phyloP scores from a whole-genome alignment of 2,797 vertebrate genomes.

The Merluccius polli region DNA sequence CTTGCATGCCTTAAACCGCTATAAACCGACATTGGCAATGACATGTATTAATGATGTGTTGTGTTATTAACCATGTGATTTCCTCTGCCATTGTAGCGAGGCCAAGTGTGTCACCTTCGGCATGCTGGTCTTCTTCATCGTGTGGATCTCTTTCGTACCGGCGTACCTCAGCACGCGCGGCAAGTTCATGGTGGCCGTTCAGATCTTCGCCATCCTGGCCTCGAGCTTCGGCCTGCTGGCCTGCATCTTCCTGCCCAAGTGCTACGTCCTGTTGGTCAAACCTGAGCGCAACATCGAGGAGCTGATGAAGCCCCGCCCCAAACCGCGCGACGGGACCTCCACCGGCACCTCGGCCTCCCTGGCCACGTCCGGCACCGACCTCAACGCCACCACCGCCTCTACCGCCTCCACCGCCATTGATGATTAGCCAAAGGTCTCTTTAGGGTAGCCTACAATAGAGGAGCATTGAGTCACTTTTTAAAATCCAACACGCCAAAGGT shows the following conservation, averaged over 20 bases:
- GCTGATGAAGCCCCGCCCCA: constrained; percentile 66
- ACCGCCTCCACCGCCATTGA: constrained; percentile 50
- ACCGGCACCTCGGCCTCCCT: constrained; percentile 76
- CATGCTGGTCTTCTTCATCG: constrained; percentile 85
- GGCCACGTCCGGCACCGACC: constrained; percentile 61
- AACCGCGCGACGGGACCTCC: constrained; percentile 59
- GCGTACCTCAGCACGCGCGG: constrained; percentile 85
- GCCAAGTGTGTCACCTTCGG: constrained; percentile 82
- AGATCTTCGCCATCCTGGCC: constrained; percentile 86
- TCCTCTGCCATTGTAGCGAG: constrained; percentile 61
- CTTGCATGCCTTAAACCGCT: background rate
- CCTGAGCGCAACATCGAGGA: constrained; percentile 80
- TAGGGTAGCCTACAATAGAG: background rate
- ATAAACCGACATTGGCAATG: background rate
- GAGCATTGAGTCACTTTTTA: background rate
- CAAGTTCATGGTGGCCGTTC: constrained; percentile 86
- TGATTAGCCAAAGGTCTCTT: constrained; percentile 46
- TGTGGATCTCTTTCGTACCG: constrained; percentile 87
- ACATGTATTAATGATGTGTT: background rate
- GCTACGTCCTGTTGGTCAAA: constrained; percentile 82
- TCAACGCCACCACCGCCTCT: constrained; percentile 68
- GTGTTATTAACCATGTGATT: background rate
- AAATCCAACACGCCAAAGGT: background rate
- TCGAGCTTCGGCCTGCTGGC: constrained; percentile 83
- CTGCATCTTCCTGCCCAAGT: constrained; percentile 84